Conservation (phyloP, 2,113 vertebrate genomes). For the Otolemur garnettii region DNA sequence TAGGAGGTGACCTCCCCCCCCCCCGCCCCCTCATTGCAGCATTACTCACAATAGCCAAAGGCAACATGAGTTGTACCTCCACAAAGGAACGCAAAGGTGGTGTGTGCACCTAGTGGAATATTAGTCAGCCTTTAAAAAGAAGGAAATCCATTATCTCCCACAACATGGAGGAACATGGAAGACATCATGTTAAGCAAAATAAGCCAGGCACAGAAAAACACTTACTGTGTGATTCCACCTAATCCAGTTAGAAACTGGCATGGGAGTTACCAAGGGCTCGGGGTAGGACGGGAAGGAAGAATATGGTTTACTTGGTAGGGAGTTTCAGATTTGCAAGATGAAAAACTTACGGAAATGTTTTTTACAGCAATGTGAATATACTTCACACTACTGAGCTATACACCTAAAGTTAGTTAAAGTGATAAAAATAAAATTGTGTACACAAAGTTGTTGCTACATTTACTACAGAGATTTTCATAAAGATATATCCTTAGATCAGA, state of each 20-base stretch:
- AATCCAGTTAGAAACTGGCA: not conserved
- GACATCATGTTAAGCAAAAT: not conserved
- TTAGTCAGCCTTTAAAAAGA: not conserved
- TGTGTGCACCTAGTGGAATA: not conserved
- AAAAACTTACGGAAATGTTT: not conserved
- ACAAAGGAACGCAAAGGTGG: not conserved
- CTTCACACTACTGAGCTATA: not conserved
- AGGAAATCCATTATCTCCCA: not conserved
- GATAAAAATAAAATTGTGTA: not conserved
- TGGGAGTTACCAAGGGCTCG: no score
- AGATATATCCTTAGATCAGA: not conserved
- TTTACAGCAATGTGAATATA: not conserved
- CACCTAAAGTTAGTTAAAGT: not conserved
- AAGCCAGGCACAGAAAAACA: not conserved
- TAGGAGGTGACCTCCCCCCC: no score
- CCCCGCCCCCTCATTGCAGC: not conserved
- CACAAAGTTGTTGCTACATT: not conserved
- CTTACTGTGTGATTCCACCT: not conserved
- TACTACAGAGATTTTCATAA: not conserved
- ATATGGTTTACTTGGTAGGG: not conserved
- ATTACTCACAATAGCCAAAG: not conserved
- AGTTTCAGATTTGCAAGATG: not conserved
- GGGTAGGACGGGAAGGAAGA: no score
- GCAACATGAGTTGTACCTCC: not conserved
- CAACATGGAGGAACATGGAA: not conserved